Percentiles rank a stretch among this genome's conserved stretches.
Evolutionary conservation across 1,140 invertebrate genomes (phyloP).

Genomic region (Thaumatotibia leucotreta): DNA sequence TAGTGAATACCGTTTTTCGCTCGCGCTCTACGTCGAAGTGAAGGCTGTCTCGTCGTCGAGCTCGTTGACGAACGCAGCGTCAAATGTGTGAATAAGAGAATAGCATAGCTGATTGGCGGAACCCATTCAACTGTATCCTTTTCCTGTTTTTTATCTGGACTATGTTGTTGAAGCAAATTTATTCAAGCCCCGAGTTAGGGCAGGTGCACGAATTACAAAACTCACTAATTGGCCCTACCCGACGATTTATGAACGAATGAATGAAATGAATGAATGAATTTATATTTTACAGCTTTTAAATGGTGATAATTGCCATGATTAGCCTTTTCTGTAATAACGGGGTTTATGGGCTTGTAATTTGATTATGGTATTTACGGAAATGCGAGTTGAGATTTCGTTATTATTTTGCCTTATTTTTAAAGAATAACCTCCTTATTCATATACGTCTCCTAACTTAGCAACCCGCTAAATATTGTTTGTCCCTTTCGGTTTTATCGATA

Average conservation of each 20-base stretch:
- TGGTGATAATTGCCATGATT: background rate
- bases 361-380: background rate
- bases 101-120: no score
- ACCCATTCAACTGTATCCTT: background rate
- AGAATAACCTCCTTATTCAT: no score
- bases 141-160: background rate
- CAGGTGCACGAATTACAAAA: background rate
- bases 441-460: no score
- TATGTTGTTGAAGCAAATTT: constrained; percentile 1
- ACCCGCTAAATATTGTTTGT: no score
- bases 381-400: background rate
- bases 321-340: background rate
- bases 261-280: constrained; percentile 3
- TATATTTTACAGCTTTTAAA: background rate
- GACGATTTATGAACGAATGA: constrained; percentile 3
- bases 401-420: no score
- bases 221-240: background rate
- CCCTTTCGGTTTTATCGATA: no score
- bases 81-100: no score
- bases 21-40: no score
- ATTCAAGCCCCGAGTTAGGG: background rate
- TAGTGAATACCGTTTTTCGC: no score
- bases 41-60: no score
- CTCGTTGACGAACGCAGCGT: no score
- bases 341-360: background rate